Conservation (phyloP, 2,113 vertebrate genomes). For the Rhegmatorhina hoffmannsi region DNA sequence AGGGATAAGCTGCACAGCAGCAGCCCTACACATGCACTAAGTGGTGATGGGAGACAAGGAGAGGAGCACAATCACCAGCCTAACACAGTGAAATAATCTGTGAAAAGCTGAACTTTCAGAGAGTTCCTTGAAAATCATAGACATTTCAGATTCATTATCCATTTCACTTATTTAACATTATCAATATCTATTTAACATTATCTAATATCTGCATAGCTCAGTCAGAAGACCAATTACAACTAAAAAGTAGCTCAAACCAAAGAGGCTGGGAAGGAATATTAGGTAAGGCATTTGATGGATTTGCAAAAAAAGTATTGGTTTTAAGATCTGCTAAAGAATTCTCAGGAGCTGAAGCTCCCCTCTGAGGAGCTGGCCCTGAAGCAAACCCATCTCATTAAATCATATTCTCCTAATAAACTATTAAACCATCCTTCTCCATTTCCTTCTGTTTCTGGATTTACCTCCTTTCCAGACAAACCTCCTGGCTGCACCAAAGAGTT, state of each 20-base stretch:
- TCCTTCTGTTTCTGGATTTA: neutral
- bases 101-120: accelerated
- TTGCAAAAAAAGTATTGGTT: neutral
- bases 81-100: neutral
- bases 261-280: neutral
- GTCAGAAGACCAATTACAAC: neutral
- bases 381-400: neutral
- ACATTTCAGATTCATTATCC: neutral
- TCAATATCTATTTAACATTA: neutral
- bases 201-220: neutral
- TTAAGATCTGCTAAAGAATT: neutral
- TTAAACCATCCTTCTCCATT: neutral
- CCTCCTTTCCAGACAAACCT: neutral
- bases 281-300: neutral
- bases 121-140: neutral
- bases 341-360: neutral
- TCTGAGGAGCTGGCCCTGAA: neutral
- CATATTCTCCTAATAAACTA: neutral
- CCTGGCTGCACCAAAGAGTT: neutral
- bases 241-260: neutral
- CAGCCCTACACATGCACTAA: neutral
- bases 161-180: neutral
- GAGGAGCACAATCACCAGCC: neutral
- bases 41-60: neutral
- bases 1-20: neutral